A percentile compares a stretch with the other conserved stretches of the same genome.
These are phyloP conservation scores for Illadopsis cleaveri DNA, from an alignment of 2,113 vertebrate genomes.

Conservation along the genomic window DNA sequence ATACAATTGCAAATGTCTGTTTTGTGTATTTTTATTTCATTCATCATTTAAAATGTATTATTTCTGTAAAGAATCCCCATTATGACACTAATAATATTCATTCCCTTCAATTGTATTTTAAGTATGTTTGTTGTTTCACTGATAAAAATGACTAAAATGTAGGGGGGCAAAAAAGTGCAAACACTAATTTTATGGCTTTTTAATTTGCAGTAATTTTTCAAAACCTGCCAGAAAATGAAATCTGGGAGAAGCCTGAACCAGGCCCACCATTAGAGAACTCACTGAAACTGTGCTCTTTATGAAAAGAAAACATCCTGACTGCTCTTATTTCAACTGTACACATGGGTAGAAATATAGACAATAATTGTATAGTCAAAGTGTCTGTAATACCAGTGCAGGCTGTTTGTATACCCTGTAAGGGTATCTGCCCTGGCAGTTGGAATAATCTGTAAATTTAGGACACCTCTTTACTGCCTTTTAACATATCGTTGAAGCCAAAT, in stretches of 20 bases:
- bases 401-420: background rate
- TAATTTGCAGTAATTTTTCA: background rate
- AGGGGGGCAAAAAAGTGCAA: rapidly evolving
- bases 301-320: background rate
- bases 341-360: rapidly evolving
- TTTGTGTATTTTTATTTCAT: background rate
- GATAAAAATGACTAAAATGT: background rate
- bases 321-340: background rate
- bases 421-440: background rate
- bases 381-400: background rate
- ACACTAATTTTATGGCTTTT: background rate
- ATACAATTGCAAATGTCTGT: background rate
- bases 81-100: background rate
- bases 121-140: background rate
- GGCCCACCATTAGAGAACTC: background rate
- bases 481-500: background rate
- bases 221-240: background rate
- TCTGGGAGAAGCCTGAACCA: background rate
- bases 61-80: background rate
- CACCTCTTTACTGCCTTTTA: background rate
- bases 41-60: background rate
- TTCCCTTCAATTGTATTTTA: background rate
- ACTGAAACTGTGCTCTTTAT: background rate
- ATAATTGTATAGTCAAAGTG: background rate
- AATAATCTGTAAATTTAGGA: background rate